Conservation (phyloP, 2,888 invertebrate genomes). For the Ferdinandea cuprea region DNA sequence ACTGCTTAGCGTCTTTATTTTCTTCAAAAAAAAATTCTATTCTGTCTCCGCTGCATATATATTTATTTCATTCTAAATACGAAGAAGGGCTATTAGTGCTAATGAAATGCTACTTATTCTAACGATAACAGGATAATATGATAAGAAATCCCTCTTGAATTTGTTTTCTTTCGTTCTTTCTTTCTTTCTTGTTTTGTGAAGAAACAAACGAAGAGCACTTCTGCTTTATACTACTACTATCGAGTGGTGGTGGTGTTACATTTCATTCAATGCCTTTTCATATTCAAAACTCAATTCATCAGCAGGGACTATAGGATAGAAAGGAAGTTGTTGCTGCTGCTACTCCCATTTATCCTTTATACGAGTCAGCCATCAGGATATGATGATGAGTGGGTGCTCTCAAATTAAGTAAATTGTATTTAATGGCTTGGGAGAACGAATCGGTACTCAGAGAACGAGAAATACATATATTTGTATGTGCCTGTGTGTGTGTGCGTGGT, state of each 20-base stretch:
- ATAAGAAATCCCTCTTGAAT: slow-evolving; percentile 57
- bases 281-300: slow-evolving; percentile 69
- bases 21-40: no score
- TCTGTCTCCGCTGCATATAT: neutral
- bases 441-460: neutral
- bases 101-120: slow-evolving; percentile 69
- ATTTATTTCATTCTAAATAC: slow-evolving; percentile 4
- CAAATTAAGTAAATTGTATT: slow-evolving; percentile 73
- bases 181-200: slow-evolving; percentile 1
- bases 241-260: slow-evolving; percentile 22
- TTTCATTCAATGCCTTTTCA: slow-evolving; percentile 37
- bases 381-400: slow-evolving; percentile 67
- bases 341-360: slow-evolving; percentile 24
- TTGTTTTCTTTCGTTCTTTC: slow-evolving; percentile 24
- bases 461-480: no score
- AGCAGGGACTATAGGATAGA: neutral
- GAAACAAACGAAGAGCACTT: slow-evolving; percentile 29
- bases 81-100: slow-evolving; percentile 55
- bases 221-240: neutral
- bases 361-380: slow-evolving; percentile 25
- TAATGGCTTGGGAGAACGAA: slow-evolving; percentile 43
- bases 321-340: slow-evolving; percentile 42
- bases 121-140: slow-evolving; percentile 66
- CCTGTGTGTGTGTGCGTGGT: neutral
- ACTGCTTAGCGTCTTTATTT: no score